These are phyloP conservation scores for Adelosebastes latens DNA, from an alignment of 2,797 vertebrate species.

Conservation along the genomic window DNA sequence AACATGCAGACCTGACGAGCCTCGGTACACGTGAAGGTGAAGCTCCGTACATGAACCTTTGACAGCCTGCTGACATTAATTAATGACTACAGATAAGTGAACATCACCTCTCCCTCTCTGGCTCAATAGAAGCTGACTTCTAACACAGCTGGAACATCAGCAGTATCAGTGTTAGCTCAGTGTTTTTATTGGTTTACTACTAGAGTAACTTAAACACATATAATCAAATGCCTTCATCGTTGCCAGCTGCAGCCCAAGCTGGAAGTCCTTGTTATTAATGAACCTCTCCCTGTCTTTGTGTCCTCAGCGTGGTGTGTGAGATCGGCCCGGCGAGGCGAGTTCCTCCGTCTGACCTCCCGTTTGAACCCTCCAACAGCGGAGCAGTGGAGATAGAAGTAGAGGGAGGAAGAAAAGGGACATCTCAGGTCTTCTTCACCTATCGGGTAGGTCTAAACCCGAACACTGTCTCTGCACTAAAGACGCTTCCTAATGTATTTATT, in stretches of 20 bases:
- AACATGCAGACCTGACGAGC: background rate
- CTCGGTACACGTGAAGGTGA: background rate
- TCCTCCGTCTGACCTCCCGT: slow-evolving; percentile 43
- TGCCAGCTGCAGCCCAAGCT: too few relatives aligned
- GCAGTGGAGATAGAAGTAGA: slow-evolving; percentile 84
- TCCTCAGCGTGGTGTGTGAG: slow-evolving; percentile 89
- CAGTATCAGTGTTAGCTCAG: too few relatives aligned
- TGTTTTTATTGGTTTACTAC: too few relatives aligned
- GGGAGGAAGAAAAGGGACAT: slow-evolving; percentile 78
- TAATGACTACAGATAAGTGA: background rate
- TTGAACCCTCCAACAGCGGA: background rate
- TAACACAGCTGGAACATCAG: background rate
- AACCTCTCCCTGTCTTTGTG: background rate
- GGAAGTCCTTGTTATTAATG: background rate
- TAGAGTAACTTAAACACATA: too few relatives aligned
- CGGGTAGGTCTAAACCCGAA: slow-evolving; percentile 79
- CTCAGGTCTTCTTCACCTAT: slow-evolving; percentile 84
- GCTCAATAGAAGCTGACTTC: background rate
- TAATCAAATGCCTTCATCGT: too few relatives aligned
- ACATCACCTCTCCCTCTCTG: background rate
- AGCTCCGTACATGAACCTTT: background rate
- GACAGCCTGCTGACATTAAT: background rate
- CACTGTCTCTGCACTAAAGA: background rate
- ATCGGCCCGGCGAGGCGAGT: slow-evolving; percentile 70
- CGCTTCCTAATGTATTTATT: background rate